These are phyloP conservation scores for Sinodicranocentrus sp. DNA, from an alignment of 2,888 invertebrate genomes.

Conservation along the genomic window DNA sequence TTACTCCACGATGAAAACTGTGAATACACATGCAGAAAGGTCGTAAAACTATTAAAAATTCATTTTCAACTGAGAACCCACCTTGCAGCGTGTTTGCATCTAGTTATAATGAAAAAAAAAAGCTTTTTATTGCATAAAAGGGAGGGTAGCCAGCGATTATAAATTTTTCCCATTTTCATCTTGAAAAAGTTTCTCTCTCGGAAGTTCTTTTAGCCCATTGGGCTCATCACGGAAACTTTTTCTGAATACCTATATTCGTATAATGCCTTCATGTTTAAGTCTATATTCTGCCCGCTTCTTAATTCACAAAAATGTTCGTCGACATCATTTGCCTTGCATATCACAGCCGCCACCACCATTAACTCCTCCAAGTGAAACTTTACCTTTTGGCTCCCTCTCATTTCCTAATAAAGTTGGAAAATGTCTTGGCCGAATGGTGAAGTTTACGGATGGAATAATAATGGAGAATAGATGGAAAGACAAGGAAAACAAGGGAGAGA, in stretches of 20 bases:
- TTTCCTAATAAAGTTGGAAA: constrained; percentile 41
- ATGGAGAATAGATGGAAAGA: background rate
- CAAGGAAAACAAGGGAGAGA: background rate
- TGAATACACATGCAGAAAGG: constrained; percentile 25
- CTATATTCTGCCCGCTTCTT: too few species aligned
- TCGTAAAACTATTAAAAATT: constrained; percentile 53
- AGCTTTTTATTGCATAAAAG: background rate
- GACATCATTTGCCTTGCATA: constrained; percentile 22
- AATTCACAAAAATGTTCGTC: constrained; percentile 13
- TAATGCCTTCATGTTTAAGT: too few species aligned
- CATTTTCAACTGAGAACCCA: constrained; percentile 29
- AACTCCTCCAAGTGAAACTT: constrained; percentile 24
- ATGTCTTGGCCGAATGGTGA: background rate
- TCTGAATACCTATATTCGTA: too few species aligned
- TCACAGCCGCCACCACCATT: constrained; percentile 15
- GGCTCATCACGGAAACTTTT: too few species aligned
- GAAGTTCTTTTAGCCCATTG: constrained; percentile 42
- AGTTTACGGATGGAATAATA: background rate
- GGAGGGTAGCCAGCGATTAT: constrained; percentile 1
- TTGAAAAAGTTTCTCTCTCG: constrained; percentile 35
- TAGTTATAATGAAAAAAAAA: background rate
- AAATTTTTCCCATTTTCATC: constrained; percentile 27
- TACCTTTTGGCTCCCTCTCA: constrained; percentile 33
- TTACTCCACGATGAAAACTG: constrained; percentile 21
- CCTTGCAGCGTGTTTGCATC: background rate